These are phyloP conservation scores for Daphoenositta chrysoptera DNA, from an alignment of 2,113 vertebrate genomes.

Conservation along the genomic window DNA sequence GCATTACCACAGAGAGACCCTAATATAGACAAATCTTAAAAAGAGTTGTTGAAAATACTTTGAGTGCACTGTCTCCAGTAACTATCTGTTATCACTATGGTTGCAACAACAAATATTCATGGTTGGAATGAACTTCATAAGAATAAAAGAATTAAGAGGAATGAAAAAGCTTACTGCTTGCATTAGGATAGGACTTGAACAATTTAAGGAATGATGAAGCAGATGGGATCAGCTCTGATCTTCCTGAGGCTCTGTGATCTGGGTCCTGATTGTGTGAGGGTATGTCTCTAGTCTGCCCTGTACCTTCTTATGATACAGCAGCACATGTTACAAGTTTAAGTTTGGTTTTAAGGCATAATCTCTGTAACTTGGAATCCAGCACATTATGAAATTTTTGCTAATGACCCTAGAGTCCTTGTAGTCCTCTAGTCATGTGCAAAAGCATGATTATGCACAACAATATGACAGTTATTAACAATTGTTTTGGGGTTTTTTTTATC, in stretches of 20 bases:
- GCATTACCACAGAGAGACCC: background rate
- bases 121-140: background rate
- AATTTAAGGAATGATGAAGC: background rate
- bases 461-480: background rate
- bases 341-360: background rate
- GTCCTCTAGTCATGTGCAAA: background rate
- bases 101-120: constrained; percentile 28
- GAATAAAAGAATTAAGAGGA: constrained; percentile 12
- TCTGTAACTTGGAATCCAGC: background rate
- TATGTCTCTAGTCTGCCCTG: background rate
- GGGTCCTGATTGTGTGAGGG: background rate
- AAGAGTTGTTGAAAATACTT: background rate
- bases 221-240: background rate
- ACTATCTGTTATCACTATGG: constrained; percentile 15
- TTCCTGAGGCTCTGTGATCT: background rate
- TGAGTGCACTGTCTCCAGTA: background rate
- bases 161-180: constrained; percentile 24
- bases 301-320: background rate
- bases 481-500: background rate
- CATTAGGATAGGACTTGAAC: background rate
- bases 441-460: background rate
- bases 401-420: background rate
- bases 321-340: background rate
- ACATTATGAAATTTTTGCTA: background rate
- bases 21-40: background rate